phyloP scores from a whole-genome alignment of 2,797 vertebrate species.

The Gambusia yucatana region DNA sequence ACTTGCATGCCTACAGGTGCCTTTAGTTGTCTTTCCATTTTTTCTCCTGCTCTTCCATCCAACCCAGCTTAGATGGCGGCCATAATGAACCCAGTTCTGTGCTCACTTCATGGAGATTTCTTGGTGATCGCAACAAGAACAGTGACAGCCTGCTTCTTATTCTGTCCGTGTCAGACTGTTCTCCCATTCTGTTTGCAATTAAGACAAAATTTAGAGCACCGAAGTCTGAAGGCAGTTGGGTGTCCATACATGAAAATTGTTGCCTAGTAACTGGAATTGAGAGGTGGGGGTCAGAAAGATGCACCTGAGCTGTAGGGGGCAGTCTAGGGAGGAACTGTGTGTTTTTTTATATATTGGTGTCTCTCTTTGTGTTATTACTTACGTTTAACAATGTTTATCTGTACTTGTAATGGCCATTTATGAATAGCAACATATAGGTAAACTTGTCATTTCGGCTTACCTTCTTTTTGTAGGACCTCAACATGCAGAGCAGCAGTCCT shows the following conservation, averaged over 20 bases:
- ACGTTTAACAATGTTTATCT: background rate
- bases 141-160: conserved; percentile 77
- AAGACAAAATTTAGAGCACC: conserved; percentile 84
- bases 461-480: background rate
- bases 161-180: conserved; percentile 73
- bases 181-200: conserved; percentile 87
- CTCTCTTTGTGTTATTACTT: background rate
- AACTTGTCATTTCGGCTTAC: background rate
- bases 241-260: conserved; percentile 76
- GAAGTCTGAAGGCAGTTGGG: conserved; percentile 86
- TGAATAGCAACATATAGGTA: background rate
- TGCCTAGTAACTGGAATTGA: conserved; percentile 78
- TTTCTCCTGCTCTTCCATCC: background rate
- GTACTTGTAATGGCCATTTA: background rate
- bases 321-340: conserved; percentile 38
- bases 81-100: conserved; percentile 12
- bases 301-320: conserved; percentile 77
- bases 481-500: no score
- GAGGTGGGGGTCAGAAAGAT: conserved; percentile 39
- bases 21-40: background rate
- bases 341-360: background rate
- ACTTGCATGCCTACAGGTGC: background rate
- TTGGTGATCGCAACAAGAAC: conserved; percentile 40
- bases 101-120: conserved; percentile 47
- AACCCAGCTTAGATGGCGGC: background rate